phyloP scores from a whole-genome alignment of 1,140 invertebrate species.

The Eupeodes corollae region DNA sequence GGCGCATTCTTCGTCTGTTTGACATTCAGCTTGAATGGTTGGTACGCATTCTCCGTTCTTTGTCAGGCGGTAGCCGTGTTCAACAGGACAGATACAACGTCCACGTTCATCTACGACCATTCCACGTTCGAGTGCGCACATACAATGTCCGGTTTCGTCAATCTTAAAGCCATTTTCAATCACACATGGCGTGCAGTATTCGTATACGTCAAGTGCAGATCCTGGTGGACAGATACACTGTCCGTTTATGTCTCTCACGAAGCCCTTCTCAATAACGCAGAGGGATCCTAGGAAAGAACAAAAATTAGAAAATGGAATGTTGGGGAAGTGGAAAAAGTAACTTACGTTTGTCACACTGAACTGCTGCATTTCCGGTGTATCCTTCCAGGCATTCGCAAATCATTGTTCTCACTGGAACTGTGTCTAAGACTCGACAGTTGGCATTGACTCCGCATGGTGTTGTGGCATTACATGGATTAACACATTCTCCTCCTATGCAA shows the following conservation, averaged over 20 bases:
- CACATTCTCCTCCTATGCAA: constrained; percentile 68
- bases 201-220: constrained; percentile 60
- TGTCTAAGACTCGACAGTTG: constrained; percentile 67
- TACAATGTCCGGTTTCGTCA: constrained; percentile 63
- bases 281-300: constrained; percentile 40
- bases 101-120: constrained; percentile 62
- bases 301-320: constrained; percentile 1
- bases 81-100: constrained; percentile 63
- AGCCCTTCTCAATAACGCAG: constrained; percentile 61
- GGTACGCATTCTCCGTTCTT: constrained; percentile 52
- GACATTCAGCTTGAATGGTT: constrained; percentile 50
- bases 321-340: not conserved
- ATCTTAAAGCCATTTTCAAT: constrained; percentile 59
- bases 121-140: constrained; percentile 65
- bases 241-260: constrained; percentile 53
- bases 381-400: constrained; percentile 77
- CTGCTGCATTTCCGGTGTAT: constrained; percentile 68
- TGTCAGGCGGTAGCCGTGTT: constrained; percentile 58
- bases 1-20: constrained; percentile 61
- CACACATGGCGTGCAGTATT: constrained; percentile 62
- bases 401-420: constrained; percentile 74
- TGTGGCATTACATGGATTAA: constrained; percentile 70
- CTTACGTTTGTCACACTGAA: constrained; percentile 57
- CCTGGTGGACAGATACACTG: constrained; percentile 65
- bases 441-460: constrained; percentile 74